Base-by-base conservation (phyloP, 2,888 invertebrate species). In the Drosophila colorata region DNA sequence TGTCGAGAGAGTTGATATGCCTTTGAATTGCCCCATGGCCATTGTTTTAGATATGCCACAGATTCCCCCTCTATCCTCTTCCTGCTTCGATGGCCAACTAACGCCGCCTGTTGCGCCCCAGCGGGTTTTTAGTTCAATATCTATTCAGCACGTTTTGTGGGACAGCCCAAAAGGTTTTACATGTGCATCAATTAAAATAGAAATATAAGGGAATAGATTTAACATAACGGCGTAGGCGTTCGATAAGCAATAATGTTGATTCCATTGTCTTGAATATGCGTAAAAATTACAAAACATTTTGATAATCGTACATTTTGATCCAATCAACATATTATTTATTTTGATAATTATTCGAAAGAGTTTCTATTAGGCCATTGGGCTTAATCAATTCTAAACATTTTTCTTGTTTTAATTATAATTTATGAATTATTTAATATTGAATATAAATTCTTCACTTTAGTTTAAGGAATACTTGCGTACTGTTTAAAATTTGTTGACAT, bases 31-130 rank as follows among this genome's bases (percentile, higher is more conserved):
- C 58, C 73, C 67, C 63, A 61, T 48, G 55, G 41, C 49, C 59
- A 66, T 83, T 78, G 83, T 78, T 73, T 77, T 72, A 66, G 53
- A 52, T 52, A 8, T 44, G 18, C 14, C 41, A 44, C 33, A 58
- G 46, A 25, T 46, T 51, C 47, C 16, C 35, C 8, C 1, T 43
- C n/a, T 40, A 20, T 13, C n/a, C 31, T 18, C 25, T 37, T 7
- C 7, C 37, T 40, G 14, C 16, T 40, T 9, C 40, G 2, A 40
- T 40, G 37, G 5, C 48, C 16, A 67, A 33, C 58, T 60, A 56
- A 70, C 52, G 78, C 83, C 78, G 80, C 80, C 84, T 81, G 84
- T 83, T 80, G 80, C 80, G 69, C 70, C 80, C 53, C 80, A 78
- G 84, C 84, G 75, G 80, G 84, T 65, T 67, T 76, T 76, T 72